Evolutionary conservation across 2,797 vertebrate genomes (phyloP), one percentile per base, ranked within the genome.

Genomic region (Phoebastria nigripes): DNA sequence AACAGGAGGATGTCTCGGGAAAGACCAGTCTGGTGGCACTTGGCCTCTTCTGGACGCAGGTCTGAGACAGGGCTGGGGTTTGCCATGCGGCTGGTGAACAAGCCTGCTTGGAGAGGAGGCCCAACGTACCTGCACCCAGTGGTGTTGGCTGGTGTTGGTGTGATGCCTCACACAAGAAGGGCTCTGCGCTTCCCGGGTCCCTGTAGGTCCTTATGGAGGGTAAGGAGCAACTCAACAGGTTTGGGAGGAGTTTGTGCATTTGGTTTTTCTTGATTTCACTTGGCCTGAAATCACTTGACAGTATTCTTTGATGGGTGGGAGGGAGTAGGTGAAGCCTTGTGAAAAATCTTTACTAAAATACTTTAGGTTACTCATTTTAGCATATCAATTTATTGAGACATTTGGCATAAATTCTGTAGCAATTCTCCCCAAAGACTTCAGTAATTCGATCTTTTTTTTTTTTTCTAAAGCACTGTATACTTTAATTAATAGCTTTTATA

Each of bases 401-500:
- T 97, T 97, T 96, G 93, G 82, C 80, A 88, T 94, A 94, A 94
- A 97, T 96, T 96, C 94, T 87, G 54, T 41, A 93, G 80, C 80
- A 96, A 89, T 95, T 96, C 77, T 92, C 96, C 97, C 93, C 81
- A 87, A 90, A 95, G 96, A 96, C 85, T 96, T 95, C 78, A 96
- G 81, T 66, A 89, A 84, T 97, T 97, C n/a, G 6, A 97, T 96
- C 46, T 39, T 63, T 81, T 73, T 81, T 72, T 72, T 79, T 72
- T 79, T 69, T 49, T 21, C 77, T 86, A 93, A 95, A 97, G 46
- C 44, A 80, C 89, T 96, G 93, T 96, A 95, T 94, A 89, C 85
- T 97, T 97, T 98, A 97, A 98, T 97, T 97, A 97, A 97, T 97
- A 96, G 97, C 93, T 97, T 96, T 97, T 97, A 95, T 94, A 96